phyloP scores from a whole-genome alignment of 2,888 invertebrate genomes.

The Aphodius granarius region DNA sequence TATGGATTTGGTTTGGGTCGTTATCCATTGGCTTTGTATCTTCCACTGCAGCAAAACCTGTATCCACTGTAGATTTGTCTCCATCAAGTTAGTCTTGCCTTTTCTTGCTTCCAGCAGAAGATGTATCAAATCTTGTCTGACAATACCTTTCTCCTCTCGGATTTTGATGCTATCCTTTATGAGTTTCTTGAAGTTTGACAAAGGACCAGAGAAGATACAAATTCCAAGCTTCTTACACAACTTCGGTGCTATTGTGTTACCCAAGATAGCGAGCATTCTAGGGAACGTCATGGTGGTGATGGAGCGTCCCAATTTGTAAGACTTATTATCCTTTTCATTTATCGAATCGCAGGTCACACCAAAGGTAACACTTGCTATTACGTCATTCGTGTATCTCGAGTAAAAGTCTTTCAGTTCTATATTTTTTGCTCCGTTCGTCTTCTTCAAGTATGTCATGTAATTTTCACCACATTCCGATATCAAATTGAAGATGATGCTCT shows the following conservation, averaged over 20 bases:
- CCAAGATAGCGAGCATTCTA: conserved; percentile 10
- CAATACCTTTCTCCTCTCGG: conserved; percentile 54
- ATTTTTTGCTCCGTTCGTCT: conserved; percentile 35
- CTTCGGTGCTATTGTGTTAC: conserved; percentile 13
- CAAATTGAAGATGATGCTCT: conserved; percentile 26
- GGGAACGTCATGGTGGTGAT: conserved; percentile 19
- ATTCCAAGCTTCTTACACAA: conserved; percentile 7
- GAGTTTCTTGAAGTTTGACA: conserved; percentile 2
- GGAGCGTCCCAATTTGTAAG: conserved; percentile 51
- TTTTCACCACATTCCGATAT: conserved; percentile 28
- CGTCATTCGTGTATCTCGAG: conserved; percentile 61
- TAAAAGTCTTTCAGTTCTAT: conserved; percentile 56
- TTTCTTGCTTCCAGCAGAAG: conserved; percentile 27
- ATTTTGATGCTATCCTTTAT: conserved; percentile 51
- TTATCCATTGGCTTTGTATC: conserved; percentile 10
- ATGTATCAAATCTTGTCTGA: conserved; percentile 61
- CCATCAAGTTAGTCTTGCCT: not conserved
- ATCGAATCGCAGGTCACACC: conserved; percentile 61
- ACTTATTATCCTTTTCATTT: conserved; percentile 58
- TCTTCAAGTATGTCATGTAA: conserved; percentile 31
- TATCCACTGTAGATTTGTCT: conserved; percentile 2
- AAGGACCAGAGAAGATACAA: not conserved
- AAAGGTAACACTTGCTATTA: conserved; percentile 62
- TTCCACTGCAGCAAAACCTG: conserved; percentile 29
- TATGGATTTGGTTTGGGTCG: conserved; percentile 13